Percentiles rank a stretch among this genome's conserved stretches.
Conservation (phyloP, 2,113 vertebrate species). For the Erythrolamprus reginae region DNA sequence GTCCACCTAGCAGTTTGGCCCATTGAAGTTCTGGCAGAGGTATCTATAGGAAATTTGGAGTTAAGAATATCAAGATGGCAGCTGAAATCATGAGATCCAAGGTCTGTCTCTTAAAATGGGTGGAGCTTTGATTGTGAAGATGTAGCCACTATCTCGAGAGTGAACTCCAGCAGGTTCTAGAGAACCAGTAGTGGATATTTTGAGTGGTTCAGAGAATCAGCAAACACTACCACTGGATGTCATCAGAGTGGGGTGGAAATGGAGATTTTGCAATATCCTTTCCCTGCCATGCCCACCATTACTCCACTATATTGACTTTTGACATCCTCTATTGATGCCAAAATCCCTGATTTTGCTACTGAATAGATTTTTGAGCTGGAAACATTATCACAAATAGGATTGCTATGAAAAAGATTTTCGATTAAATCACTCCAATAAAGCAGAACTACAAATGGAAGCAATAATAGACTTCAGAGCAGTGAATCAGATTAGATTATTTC, state of each 20-base stretch:
- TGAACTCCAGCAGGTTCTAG: no score
- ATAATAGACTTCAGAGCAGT: not conserved
- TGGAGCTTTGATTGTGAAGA: not conserved
- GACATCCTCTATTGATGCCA: not conserved
- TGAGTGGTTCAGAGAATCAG: no score
- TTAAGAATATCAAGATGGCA: not conserved
- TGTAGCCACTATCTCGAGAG: not conserved
- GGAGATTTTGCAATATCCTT: no score
- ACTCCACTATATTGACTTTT: not conserved
- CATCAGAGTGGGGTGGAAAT: no score
- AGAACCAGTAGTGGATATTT: no score
- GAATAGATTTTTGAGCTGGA: not conserved
- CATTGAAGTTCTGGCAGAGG: not conserved
- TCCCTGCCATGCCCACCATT: no score
- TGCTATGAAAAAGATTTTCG: not conserved
- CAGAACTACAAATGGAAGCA: not conserved
- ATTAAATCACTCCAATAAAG: not conserved
- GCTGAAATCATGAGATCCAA: not conserved
- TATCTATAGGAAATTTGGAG: not conserved
- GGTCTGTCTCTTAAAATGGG: not conserved
- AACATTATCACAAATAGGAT: not conserved
- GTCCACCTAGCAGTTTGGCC: not conserved
- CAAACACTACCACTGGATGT: no score
- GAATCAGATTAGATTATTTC: not conserved
- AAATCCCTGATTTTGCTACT: not conserved